Base-by-base conservation (phyloP, 2,888 invertebrate genomes). In the Synanthedon vespiformis region DNA sequence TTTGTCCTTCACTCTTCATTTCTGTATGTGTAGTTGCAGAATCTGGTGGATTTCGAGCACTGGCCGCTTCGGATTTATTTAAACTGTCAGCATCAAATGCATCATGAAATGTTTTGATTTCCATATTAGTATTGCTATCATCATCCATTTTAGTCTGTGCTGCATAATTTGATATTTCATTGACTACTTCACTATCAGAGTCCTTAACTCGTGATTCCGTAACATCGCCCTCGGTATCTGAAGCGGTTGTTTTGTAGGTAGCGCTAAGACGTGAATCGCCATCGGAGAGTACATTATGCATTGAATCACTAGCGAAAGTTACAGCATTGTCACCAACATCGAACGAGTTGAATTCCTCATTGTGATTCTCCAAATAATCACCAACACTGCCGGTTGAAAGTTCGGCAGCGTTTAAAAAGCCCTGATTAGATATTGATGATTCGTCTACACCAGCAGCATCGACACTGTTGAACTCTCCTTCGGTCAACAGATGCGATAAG, bases 251-350 rank as follows among this genome's bases (percentile, higher is more conserved):
- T 65, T 74, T 79, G 58, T 63, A 74, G 34, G 70, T 59, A 58
- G 80, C 79, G 62, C 80, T 80, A 51, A 78, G 70, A 52, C 75
- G 72, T 41, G 84, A 85, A 65, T 86, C 83, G 48, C 79, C 80
- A 56, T 84, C 85, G 40, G 78, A 77, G 54, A 81, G 72, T 54
- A 74, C 76, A 61, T 79, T 79, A 60, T 75, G 78, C 57, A 83
- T 59, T 53, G 83, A 78, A 55, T 81, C 84, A 55, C 77, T 83
- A 44, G 80, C 78, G 58, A 83, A 87, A 22, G 75, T 83, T 22
- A 84, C 81, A 11, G 85, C 85, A 53, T 85, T 86, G 58, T 86
- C 87, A 51, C 85, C 87, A 53, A 85, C 83, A 64, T 85, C 87
- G 57, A 86, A 86, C 22, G 79, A 70, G 59, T 79, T 80, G 61